A percentile compares a stretch with the other conserved stretches of the same genome.
Conservation (phyloP, 2,797 vertebrate species). For the Oryzias dopingdopingensis region DNA sequence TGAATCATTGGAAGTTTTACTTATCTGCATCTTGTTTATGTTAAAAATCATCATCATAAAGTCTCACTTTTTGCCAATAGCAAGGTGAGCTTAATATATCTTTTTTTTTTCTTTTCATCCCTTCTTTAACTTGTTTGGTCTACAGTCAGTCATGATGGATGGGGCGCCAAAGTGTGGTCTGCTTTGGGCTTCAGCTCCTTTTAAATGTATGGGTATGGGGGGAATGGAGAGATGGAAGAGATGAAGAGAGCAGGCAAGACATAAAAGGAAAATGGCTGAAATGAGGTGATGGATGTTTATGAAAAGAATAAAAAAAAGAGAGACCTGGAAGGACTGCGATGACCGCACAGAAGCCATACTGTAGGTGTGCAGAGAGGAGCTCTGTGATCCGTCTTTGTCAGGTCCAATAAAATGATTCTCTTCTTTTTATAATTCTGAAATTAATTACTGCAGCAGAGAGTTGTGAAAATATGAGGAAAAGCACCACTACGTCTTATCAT, state of each 20-base stretch:
- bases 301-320: slow-evolving; percentile 23
- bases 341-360: slow-evolving; percentile 48
- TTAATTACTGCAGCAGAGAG: slow-evolving; percentile 22
- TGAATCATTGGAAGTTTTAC: slow-evolving; percentile 3
- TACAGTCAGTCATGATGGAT: slow-evolving; percentile 70
- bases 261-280: slow-evolving; percentile 46
- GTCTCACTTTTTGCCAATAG: slow-evolving; percentile 23
- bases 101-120: slow-evolving; percentile 18
- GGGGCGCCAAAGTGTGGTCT: slow-evolving; percentile 51
- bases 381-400: slow-evolving; percentile 62
- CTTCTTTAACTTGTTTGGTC: slow-evolving; percentile 55
- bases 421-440: slow-evolving; percentile 43
- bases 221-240: slow-evolving; percentile 55
- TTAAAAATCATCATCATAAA: slow-evolving; percentile 18
- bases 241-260: slow-evolving; percentile 56
- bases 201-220: slow-evolving; percentile 64
- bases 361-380: slow-evolving; percentile 33
- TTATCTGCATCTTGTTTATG: slow-evolving; percentile 11
- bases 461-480: slow-evolving; percentile 26
- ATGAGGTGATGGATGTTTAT: slow-evolving; percentile 58
- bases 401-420: slow-evolving; percentile 38
- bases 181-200: slow-evolving; percentile 68
- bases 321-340: slow-evolving; percentile 35
- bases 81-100: slow-evolving; percentile 61
- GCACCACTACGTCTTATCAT: slow-evolving; percentile 3